Conservation (phyloP, 2,888 invertebrate genomes). For the Trachelus iudaicus region DNA sequence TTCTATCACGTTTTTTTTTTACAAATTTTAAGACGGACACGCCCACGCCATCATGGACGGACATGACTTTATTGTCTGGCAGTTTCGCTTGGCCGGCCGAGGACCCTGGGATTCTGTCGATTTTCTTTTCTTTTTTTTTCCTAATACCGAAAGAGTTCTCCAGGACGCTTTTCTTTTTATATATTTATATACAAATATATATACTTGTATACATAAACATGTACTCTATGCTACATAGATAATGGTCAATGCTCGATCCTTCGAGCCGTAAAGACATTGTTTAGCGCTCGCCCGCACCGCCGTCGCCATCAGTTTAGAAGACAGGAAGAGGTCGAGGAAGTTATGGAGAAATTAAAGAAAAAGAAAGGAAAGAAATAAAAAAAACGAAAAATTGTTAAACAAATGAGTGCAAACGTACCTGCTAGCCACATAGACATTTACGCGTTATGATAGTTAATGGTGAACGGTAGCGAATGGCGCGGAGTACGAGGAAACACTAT, state of each 20-base stretch:
- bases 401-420: constrained; percentile 59
- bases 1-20: background rate
- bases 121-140: background rate
- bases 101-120: background rate
- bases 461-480: constrained; percentile 1
- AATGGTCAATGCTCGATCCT: background rate
- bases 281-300: background rate
- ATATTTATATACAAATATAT: background rate
- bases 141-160: no score
- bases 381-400: background rate
- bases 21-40: background rate
- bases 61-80: background rate
- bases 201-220: background rate
- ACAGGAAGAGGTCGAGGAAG: background rate
- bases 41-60: background rate
- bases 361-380: background rate
- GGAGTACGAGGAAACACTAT: background rate
- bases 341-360: background rate
- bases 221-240: background rate
- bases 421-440: constrained; percentile 53
- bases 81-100: background rate
- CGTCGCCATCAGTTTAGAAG: background rate
- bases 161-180: background rate
- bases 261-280: background rate
- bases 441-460: constrained; percentile 6